A percentile compares a stretch with the other conserved stretches of the same genome.
Conservation (phyloP, 1,140 invertebrate genomes). For the Rhynchophorus ferrugineus region DNA sequence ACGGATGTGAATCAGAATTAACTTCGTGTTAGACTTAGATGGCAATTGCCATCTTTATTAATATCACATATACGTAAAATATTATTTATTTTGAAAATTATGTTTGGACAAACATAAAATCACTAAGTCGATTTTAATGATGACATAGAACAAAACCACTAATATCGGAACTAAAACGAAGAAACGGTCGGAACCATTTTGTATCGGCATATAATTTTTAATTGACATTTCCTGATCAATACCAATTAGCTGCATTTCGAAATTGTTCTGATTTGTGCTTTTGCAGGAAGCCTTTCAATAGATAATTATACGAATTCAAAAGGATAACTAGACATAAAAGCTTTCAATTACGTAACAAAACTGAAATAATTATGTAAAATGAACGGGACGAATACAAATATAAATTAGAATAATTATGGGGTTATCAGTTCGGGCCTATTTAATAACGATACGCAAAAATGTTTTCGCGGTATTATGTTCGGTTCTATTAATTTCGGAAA, state of each 20-base stretch:
- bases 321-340: constrained; percentile 2
- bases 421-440: neutral
- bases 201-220: neutral
- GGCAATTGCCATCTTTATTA: too few relatives aligned
- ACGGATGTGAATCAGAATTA: too few relatives aligned
- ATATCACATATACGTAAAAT: too few relatives aligned
- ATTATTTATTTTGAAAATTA: too few relatives aligned
- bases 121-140: too few relatives aligned
- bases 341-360: neutral
- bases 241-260: neutral
- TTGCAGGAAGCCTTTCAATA: neutral
- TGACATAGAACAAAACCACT: too few relatives aligned
- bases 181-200: neutral
- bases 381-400: neutral
- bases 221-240: neutral
- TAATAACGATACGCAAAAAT: neutral
- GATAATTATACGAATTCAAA: constrained; percentile 2
- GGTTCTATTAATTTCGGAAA: too few relatives aligned
- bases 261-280: neutral
- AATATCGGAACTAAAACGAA: too few relatives aligned
- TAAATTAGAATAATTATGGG: neutral
- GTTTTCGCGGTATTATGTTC: too few relatives aligned
- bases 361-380: neutral
- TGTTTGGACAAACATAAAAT: too few relatives aligned
- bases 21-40: too few relatives aligned